Evolutionary conservation across 2,797 vertebrate genomes (phyloP).

Genomic region (Lithobates pipiens): DNA sequence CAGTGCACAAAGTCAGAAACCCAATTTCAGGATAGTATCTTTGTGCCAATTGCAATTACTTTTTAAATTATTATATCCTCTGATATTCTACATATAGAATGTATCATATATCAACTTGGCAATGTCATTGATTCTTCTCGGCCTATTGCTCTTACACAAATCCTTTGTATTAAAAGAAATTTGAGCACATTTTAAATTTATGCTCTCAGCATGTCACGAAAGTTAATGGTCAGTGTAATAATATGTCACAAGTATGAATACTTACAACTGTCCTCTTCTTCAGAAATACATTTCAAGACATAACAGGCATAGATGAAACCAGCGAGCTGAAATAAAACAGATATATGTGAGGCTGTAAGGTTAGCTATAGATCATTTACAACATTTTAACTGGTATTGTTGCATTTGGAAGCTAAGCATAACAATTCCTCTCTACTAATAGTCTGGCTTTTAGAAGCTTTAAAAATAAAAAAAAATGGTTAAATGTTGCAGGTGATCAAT

Average conservation of each 20-base stretch:
- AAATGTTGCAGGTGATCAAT: too few relatives aligned
- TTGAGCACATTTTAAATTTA: not conserved
- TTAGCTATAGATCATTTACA: not conserved
- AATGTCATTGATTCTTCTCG: slow-evolving; percentile 5
- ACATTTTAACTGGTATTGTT: not conserved
- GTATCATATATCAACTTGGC: slow-evolving; percentile 19
- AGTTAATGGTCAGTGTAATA: slow-evolving; percentile 2
- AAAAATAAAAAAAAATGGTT: too few relatives aligned
- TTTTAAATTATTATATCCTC: slow-evolving; percentile 10
- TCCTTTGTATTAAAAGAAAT: not conserved
- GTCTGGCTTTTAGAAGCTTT: not conserved
- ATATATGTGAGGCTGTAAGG: slow-evolving; percentile 46
- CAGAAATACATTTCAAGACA: slow-evolving; percentile 98
- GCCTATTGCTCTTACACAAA: not conserved
- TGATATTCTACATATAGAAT: slow-evolving; percentile 20
- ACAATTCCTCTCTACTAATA: slow-evolving; percentile 23
- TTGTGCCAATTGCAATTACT: slow-evolving; percentile 22
- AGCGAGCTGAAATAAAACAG: slow-evolving; percentile 87
- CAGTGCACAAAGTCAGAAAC: slow-evolving; percentile 12
- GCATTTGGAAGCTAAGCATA: not conserved
- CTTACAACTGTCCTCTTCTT: slow-evolving; percentile 99
- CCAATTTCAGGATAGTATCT: slow-evolving; percentile 7
- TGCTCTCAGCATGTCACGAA: not conserved
- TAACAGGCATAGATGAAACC: slow-evolving; percentile 99
- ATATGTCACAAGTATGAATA: slow-evolving; percentile 66